A percentile compares a stretch with the other conserved stretches of the same genome.
These are phyloP conservation scores for Spinibarbus caldwelli DNA, from an alignment of 2,797 vertebrate genomes.

Conservation along the genomic window DNA sequence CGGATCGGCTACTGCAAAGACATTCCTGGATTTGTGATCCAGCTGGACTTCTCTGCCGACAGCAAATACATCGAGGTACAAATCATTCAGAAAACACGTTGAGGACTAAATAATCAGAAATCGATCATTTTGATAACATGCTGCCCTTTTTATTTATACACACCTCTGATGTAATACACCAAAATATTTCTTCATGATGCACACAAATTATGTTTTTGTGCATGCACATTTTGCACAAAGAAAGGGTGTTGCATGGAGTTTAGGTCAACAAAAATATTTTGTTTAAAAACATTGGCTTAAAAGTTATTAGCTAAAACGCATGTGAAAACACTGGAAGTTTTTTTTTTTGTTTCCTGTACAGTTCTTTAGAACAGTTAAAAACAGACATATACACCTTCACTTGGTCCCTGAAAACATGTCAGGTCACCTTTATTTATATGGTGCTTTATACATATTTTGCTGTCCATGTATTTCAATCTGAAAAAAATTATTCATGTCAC, in stretches of 20 bases:
- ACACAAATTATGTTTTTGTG: neutral
- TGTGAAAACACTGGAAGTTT: neutral
- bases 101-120: neutral
- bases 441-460: no score
- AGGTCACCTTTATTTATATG: no score
- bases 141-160: no score
- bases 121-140: neutral
- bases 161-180: no score
- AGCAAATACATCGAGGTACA: constrained; percentile 90
- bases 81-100: neutral
- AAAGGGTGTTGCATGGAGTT: neutral
- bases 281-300: no score
- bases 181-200: no score
- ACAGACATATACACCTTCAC: neutral
- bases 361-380: no score
- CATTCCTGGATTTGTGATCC: constrained; percentile 90
- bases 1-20: constrained; percentile 95
- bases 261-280: neutral
- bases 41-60: constrained; percentile 95
- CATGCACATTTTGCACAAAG: neutral
- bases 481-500: no score
- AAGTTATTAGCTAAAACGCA: no score
- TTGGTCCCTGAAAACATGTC: no score
- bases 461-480: no score
- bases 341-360: no score